A percentile compares a stretch with the other conserved stretches of the same genome.
Evolutionary conservation across 2,113 vertebrate genomes (phyloP).

Genomic region (Dunckerocampus dactyliophorus): DNA sequence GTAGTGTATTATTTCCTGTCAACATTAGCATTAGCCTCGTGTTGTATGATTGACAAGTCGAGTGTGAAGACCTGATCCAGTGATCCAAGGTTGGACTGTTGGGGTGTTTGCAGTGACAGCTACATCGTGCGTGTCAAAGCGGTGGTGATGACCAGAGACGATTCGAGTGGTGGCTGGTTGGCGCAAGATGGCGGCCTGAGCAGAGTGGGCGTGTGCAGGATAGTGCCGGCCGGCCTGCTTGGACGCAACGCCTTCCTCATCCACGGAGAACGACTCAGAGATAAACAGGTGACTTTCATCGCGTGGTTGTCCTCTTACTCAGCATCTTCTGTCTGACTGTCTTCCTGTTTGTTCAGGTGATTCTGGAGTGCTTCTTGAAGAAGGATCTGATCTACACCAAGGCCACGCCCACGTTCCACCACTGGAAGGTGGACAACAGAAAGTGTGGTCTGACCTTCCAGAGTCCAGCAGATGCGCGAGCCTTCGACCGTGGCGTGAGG

Average conservation of each 20-base stretch:
- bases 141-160: slow-evolving; percentile 98
- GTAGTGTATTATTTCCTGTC: no score
- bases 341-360: slow-evolving; percentile 73
- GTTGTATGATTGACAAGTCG: no score
- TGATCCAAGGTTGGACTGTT: background rate
- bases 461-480: slow-evolving; percentile 88
- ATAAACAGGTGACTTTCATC: slow-evolving; percentile 81
- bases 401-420: slow-evolving; percentile 96
- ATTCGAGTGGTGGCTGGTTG: slow-evolving; percentile 96
- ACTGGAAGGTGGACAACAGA: slow-evolving; percentile 93
- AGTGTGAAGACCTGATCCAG: no score
- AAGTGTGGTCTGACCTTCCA: slow-evolving; percentile 96
- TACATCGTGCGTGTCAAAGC: slow-evolving; percentile 98
- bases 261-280: slow-evolving; percentile 90
- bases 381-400: slow-evolving; percentile 96
- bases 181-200: slow-evolving; percentile 95
- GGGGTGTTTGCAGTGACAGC: slow-evolving; percentile 81
- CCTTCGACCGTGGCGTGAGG: slow-evolving; percentile 93
- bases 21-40: no score
- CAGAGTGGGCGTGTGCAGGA: slow-evolving; percentile 91
- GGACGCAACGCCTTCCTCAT: slow-evolving; percentile 91
- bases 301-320: background rate
- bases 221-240: slow-evolving; percentile 79
- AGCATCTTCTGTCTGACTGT: background rate
- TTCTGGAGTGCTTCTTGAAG: slow-evolving; percentile 91